phyloP scores from a whole-genome alignment of 1,140 invertebrate genomes.

The Leptonema lineaticorne region DNA sequence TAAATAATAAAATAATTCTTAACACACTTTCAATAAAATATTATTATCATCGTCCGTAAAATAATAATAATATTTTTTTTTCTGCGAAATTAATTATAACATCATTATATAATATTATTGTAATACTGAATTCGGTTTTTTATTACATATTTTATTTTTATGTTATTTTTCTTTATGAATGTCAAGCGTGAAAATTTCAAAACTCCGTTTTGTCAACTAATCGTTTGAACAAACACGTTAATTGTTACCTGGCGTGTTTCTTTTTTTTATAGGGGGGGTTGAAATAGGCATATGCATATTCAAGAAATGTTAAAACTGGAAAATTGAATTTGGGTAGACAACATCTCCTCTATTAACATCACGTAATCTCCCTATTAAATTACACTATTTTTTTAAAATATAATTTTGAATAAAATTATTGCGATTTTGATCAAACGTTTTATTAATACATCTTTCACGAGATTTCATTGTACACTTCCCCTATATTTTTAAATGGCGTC shows the following conservation, averaged over 20 bases:
- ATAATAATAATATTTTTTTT: background rate
- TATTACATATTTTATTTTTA: background rate
- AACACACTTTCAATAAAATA: background rate
- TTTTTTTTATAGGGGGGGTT: background rate
- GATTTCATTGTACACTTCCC: background rate
- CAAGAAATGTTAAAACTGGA: background rate
- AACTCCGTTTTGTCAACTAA: slow-evolving; percentile 38
- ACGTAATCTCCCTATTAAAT: background rate
- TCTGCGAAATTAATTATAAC: slow-evolving; percentile 5
- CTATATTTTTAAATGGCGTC: background rate
- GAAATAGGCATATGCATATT: background rate
- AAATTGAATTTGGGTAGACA: background rate
- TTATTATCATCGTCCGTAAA: background rate
- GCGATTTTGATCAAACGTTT: background rate
- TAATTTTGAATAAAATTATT: background rate
- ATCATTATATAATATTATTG: background rate
- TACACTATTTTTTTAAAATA: background rate
- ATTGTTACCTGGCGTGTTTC: slow-evolving; percentile 36
- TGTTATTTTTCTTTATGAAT: slow-evolving; percentile 22
- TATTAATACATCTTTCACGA: background rate
- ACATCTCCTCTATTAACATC: background rate
- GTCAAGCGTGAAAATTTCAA: slow-evolving; percentile 39
- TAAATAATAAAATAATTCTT: background rate
- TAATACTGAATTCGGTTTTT: too few species aligned
- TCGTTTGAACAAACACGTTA: slow-evolving; percentile 39